phyloP scores from a whole-genome alignment of 2,113 vertebrate genomes.

The Mormyrus iriodes region DNA sequence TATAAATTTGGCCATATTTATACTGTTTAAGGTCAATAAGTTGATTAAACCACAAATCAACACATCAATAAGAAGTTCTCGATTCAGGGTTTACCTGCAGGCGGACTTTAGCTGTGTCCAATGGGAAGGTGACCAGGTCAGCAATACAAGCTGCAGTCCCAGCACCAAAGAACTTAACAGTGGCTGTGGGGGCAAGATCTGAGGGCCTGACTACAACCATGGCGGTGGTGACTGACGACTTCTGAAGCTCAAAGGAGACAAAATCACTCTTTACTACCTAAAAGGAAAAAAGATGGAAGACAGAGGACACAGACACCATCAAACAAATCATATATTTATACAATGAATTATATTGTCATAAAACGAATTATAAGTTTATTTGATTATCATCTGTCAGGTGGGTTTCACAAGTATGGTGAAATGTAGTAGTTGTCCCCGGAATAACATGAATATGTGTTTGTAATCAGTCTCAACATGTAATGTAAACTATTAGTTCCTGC shows the following conservation, averaged over 20 bases:
- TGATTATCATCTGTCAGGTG: no score
- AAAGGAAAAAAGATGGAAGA: background rate
- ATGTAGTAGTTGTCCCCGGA: background rate
- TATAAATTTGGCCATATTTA: background rate
- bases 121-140: conserved; percentile 71
- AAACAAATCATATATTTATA: background rate
- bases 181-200: conserved; percentile 59
- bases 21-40: background rate
- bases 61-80: background rate
- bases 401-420: background rate
- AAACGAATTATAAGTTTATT: background rate
- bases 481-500: background rate
- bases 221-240: background rate
- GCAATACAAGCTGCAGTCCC: conserved; percentile 76
- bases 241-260: background rate
- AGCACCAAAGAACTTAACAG: background rate
- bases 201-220: conserved; percentile 77
- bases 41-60: background rate
- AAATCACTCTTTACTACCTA: background rate
- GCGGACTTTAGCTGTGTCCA: background rate
- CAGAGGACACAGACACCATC: background rate
- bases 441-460: background rate
- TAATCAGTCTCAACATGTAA: background rate
- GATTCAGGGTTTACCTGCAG: background rate
- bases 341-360: background rate